These are phyloP conservation scores for Eugnorisma glareosa DNA, from an alignment of 2,888 invertebrate species.

Conservation along the genomic window DNA sequence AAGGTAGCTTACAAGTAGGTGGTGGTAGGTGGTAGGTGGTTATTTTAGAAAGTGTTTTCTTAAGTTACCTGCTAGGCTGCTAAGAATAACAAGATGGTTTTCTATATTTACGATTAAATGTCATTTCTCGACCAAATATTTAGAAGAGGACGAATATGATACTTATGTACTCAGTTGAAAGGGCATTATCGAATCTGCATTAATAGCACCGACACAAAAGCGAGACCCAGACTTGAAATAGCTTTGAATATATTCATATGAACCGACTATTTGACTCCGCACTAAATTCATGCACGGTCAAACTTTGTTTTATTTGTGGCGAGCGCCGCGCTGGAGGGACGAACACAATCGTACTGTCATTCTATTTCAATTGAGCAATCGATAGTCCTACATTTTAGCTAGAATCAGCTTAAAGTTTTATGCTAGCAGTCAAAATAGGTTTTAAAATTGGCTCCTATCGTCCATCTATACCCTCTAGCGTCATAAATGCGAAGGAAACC, in stretches of 20 bases:
- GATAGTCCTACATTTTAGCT: slow-evolving; percentile 35
- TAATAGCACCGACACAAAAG: slow-evolving; percentile 28
- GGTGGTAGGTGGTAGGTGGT: too few relatives aligned
- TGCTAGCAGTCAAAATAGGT: not conserved
- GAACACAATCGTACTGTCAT: slow-evolving; percentile 47
- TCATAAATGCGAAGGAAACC: not conserved
- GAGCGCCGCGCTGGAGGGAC: slow-evolving; percentile 47
- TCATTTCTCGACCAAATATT: not conserved
- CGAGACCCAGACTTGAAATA: slow-evolving; percentile 25
- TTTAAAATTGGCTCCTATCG: not conserved
- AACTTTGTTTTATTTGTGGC: slow-evolving; percentile 61
- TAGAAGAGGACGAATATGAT: not conserved
- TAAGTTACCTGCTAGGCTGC: not conserved
- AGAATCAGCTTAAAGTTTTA: slow-evolving; percentile 25
- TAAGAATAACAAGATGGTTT: not conserved
- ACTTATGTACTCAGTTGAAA: not conserved
- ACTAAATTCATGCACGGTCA: slow-evolving; percentile 57
- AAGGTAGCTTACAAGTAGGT: not conserved
- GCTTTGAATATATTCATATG: slow-evolving; percentile 58
- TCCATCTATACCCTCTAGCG: not conserved
- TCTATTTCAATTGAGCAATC: slow-evolving; percentile 60
- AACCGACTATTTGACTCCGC: slow-evolving; percentile 52
- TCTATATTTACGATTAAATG: not conserved
- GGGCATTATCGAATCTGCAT: slow-evolving; percentile 33
- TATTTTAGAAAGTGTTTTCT: not conserved